phyloP scores from a whole-genome alignment of 2,113 vertebrate genomes.

The Pica pica region DNA sequence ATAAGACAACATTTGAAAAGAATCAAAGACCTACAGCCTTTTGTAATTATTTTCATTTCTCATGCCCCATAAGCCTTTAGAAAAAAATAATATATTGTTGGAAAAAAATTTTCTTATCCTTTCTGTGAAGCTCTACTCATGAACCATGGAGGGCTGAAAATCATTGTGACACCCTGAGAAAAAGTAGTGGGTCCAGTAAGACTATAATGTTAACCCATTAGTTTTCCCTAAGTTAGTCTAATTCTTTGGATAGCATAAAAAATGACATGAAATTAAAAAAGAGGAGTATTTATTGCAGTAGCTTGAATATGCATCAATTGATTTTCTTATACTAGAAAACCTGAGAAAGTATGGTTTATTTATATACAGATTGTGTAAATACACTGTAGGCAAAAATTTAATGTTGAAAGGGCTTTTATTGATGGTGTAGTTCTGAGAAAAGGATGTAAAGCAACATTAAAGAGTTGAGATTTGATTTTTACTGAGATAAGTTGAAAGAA shows the following conservation, averaged over 20 bases:
- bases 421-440: not conserved
- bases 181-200: not conserved
- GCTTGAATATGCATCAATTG: not conserved
- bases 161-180: not conserved
- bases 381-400: not conserved
- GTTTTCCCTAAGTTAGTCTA: not conserved
- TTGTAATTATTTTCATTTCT: not conserved
- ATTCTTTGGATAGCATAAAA: not conserved
- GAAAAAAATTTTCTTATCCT: not conserved
- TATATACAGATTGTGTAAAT: not conserved
- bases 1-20: not conserved
- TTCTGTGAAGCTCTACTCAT: not conserved
- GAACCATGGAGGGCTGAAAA: not conserved
- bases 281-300: not conserved
- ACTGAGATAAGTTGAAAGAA: slow-evolving; percentile 19
- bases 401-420: slow-evolving; percentile 10
- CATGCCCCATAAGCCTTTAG: not conserved
- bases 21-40: not conserved
- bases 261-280: not conserved
- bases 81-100: not conserved
- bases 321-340: not conserved
- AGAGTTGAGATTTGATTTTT: not conserved
- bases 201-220: not conserved
- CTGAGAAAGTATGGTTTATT: not conserved
- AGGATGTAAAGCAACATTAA: not conserved